phyloP scores from a whole-genome alignment of 2,888 invertebrate species.

The Trachelus iudaicus region DNA sequence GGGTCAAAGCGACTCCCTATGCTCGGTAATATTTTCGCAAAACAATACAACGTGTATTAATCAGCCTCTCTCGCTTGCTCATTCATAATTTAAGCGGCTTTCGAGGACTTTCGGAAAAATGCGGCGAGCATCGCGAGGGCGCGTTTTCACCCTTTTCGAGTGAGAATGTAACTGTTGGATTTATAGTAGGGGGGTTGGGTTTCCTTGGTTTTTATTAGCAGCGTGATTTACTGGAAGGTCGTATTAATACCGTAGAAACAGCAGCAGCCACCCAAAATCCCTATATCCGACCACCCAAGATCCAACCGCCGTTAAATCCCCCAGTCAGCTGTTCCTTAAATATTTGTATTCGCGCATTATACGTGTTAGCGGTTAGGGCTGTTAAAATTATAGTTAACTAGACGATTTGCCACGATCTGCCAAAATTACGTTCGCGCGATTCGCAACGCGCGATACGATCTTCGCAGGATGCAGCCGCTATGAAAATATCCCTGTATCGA shows the following conservation, averaged over 20 bases:
- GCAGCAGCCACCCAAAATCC: constrained; percentile 5
- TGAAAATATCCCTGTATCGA: background rate
- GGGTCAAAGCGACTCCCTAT: background rate
- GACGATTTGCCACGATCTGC: background rate
- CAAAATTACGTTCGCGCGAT: background rate
- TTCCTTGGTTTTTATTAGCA: constrained; percentile 24
- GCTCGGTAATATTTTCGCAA: constrained; percentile 27
- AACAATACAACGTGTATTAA: constrained; percentile 54
- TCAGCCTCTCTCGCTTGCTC: constrained; percentile 48
- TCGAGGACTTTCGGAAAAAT: constrained; percentile 23
- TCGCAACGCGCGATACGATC: background rate
- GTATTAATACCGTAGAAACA: constrained; percentile 20
- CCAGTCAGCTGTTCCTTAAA: constrained; percentile 17
- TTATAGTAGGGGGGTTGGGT: constrained; percentile 21
- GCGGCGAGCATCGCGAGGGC: background rate
- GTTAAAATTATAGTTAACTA: background rate
- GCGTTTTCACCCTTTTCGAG: constrained; percentile 9
- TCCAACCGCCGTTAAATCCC: constrained; percentile 13
- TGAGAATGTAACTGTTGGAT: constrained; percentile 22
- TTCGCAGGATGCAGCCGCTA: background rate
- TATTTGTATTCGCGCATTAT: constrained; percentile 8
- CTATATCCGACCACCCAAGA: constrained; percentile 8
- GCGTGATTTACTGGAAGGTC: constrained; percentile 20
- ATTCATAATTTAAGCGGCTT: constrained; percentile 41
- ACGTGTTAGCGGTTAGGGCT: constrained; percentile 5